phyloP scores from a whole-genome alignment of 2,888 invertebrate genomes.

The Sclerodermus sp. region DNA sequence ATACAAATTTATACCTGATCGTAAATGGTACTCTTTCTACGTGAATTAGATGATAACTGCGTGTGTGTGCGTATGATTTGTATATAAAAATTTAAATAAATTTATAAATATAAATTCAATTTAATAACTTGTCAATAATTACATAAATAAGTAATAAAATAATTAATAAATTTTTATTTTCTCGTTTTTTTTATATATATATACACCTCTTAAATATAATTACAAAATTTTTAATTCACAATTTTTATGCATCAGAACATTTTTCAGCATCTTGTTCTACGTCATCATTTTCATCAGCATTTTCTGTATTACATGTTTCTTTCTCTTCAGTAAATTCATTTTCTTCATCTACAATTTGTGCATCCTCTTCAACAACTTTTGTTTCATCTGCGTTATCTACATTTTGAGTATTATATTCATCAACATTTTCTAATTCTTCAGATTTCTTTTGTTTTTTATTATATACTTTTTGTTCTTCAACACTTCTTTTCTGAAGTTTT shows the following conservation, averaged over 20 bases:
- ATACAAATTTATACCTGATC: not conserved
- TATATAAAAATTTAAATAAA: not conserved
- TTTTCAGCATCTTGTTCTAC: slow-evolving; percentile 1
- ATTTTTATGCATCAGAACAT: not conserved
- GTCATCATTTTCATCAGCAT: not conserved
- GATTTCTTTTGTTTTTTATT: slow-evolving; percentile 14
- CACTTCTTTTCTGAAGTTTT: not conserved
- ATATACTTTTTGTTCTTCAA: slow-evolving; percentile 3
- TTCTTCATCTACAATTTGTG: not conserved
- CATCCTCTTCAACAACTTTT: not conserved
- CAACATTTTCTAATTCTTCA: slow-evolving; percentile 12
- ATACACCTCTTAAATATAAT: too few species aligned
- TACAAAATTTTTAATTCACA: not conserved
- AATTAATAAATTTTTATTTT: not conserved
- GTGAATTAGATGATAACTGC: too few species aligned
- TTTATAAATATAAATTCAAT: slow-evolving; percentile 21
- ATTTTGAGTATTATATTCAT: not conserved
- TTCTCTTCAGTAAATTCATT: not conserved
- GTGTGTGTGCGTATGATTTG: not conserved
- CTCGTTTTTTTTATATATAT: not conserved
- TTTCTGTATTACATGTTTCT: slow-evolving; percentile 4
- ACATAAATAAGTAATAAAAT: too few species aligned
- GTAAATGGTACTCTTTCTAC: too few species aligned
- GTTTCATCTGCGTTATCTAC: not conserved
- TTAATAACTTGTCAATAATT: too few species aligned